These are phyloP conservation scores for Anabas testudineus DNA, from an alignment of 2,797 vertebrate genomes.

Conservation along the genomic window DNA sequence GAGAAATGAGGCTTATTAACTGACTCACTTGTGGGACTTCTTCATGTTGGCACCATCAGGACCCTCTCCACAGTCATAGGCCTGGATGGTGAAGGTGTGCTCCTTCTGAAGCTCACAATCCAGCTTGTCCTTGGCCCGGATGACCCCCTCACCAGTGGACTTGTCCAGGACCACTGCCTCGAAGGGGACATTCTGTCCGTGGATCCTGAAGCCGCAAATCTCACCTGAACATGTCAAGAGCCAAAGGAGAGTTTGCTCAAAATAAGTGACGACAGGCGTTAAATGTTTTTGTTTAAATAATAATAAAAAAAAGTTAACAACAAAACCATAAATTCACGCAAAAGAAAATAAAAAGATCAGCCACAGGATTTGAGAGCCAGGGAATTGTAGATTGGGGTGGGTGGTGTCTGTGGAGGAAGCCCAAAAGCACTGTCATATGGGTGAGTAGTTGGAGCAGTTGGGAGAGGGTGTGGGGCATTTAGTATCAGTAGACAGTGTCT, in stretches of 20 bases:
- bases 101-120: conserved; percentile 99
- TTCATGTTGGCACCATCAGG: conserved; percentile 92
- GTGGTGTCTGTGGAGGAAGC: conserved; percentile 91
- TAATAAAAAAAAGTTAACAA: conserved; percentile 29
- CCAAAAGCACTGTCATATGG: conserved; percentile 87
- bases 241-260: conserved; percentile 65
- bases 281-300: conserved; percentile 9
- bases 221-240: conserved; percentile 90
- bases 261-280: conserved; percentile 11
- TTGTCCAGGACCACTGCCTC: conserved; percentile 98
- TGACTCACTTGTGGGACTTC: conserved; percentile 97
- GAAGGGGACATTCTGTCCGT: conserved; percentile 96
- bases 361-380: conserved; percentile 89
- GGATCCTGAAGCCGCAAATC: conserved; percentile 99
- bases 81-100: conserved; percentile 97
- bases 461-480: conserved; percentile 76
- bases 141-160: conserved; percentile 95
- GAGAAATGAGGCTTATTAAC: neutral
- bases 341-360: conserved; percentile 80
- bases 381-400: conserved; percentile 87
- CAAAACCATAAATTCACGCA: conserved; percentile 73
- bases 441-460: conserved; percentile 81
- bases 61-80: conserved; percentile 96
- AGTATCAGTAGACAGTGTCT: conserved; percentile 89
- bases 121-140: conserved; percentile 93